Evolutionary conservation across 2,113 vertebrate genomes (phyloP).

Genomic region (Mesocricetus auratus): DNA sequence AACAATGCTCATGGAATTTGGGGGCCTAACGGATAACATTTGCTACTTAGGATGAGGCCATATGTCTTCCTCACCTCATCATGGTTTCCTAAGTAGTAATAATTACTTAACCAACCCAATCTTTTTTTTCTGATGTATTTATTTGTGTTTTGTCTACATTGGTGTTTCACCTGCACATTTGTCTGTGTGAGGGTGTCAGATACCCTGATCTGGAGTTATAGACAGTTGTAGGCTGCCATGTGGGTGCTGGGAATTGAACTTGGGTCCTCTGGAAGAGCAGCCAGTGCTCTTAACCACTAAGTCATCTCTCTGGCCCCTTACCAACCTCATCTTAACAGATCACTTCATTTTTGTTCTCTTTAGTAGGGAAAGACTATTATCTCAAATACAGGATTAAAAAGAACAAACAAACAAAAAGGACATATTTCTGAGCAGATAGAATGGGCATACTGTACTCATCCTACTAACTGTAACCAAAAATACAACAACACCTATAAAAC

Average conservation of each 20-base stretch:
- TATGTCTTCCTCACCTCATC: slow-evolving; percentile 16
- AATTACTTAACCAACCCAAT: not conserved
- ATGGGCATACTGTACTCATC: not conserved
- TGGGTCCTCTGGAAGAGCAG: not conserved
- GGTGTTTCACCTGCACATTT: not conserved
- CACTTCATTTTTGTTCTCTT: slow-evolving; percentile 38
- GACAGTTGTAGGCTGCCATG: not conserved
- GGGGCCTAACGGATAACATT: not conserved
- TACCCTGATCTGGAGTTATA: not conserved
- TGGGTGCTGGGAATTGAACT: not conserved
- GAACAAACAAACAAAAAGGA: slow-evolving; percentile 43
- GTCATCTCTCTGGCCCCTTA: not conserved
- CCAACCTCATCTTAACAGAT: slow-evolving; percentile 31
- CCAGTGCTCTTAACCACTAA: not conserved
- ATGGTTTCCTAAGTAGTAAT: not conserved
- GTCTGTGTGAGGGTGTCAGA: not conserved
- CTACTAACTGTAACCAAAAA: slow-evolving; percentile 30
- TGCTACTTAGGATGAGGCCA: slow-evolving; percentile 36
- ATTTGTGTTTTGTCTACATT: not conserved
- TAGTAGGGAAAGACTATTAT: not conserved
- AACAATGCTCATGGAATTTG: slow-evolving; percentile 11
- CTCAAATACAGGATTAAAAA: slow-evolving; percentile 11
- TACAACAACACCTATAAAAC: not conserved
- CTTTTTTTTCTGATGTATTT: not conserved
- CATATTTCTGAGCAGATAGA: slow-evolving; percentile 4